Conservation (phyloP, 2,113 vertebrate genomes). For the Plestiodon gilberti region DNA sequence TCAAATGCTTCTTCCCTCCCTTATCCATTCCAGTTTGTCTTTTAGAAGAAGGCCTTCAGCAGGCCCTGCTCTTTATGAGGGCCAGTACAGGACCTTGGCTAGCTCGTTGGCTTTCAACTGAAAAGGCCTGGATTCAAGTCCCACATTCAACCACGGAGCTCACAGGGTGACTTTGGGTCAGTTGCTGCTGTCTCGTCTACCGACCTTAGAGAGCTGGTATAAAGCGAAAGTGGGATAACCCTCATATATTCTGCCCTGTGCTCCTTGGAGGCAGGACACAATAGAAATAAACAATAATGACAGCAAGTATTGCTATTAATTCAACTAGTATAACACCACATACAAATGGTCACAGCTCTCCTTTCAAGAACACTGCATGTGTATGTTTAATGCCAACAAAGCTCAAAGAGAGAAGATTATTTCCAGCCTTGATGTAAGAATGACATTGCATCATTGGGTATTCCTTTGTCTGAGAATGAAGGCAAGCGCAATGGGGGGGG, state of each 20-base stretch:
- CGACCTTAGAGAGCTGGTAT: neutral
- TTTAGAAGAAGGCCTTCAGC: too few species aligned
- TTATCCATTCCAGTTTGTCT: too few species aligned
- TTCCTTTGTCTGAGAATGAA: slow-evolving; percentile 54
- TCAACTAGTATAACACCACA: neutral
- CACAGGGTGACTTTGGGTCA: neutral
- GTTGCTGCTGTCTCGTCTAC: too few species aligned
- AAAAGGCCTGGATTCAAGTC: neutral
- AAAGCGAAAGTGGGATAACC: neutral
- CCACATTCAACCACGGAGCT: neutral
- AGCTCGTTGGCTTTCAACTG: neutral
- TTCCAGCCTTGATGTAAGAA: slow-evolving; percentile 55
- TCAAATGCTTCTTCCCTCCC: too few species aligned
- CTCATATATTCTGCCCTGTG: neutral
- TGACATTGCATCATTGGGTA: slow-evolving; percentile 31
- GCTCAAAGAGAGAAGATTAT: slow-evolving; percentile 54
- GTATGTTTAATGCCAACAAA: slow-evolving; percentile 64
- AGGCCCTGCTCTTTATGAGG: neutral
- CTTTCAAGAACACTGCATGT: slow-evolving; percentile 35
- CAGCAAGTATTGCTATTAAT: neutral
- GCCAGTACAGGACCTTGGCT: neutral
- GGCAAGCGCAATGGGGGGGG: slow-evolving; percentile 23
- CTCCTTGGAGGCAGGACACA: neutral
- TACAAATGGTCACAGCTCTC: slow-evolving; percentile 46
- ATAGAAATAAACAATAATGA: neutral